These are phyloP conservation scores for Calliphora vomitoria DNA, from an alignment of 2,888 invertebrate genomes.

Conservation along the genomic window DNA sequence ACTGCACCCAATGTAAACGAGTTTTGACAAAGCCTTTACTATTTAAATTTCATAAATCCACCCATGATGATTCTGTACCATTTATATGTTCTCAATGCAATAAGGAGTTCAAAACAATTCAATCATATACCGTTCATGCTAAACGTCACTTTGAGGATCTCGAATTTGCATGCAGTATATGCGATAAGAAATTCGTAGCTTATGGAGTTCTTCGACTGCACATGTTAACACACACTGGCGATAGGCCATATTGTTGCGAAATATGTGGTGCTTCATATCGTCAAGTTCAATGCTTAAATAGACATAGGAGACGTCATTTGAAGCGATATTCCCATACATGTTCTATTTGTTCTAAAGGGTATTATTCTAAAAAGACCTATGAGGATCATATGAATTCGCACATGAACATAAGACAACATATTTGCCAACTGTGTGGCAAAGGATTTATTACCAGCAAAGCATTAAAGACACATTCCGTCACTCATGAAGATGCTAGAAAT, in stretches of 20 bases:
- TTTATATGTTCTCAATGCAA: constrained; percentile 63
- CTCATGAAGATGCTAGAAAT: constrained; percentile 69
- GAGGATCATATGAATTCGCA: constrained; percentile 70
- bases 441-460: constrained; percentile 69
- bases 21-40: constrained; percentile 44
- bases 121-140: constrained; percentile 59
- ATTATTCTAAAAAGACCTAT: constrained; percentile 53
- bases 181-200: constrained; percentile 62
- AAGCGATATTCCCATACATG: constrained; percentile 57
- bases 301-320: constrained; percentile 55
- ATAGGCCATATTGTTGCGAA: constrained; percentile 66
- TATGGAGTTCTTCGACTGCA: constrained; percentile 54
- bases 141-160: constrained; percentile 66
- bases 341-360: constrained; percentile 65
- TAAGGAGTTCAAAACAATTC: constrained; percentile 52
- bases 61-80: constrained; percentile 51
- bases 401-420: constrained; percentile 60
- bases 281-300: constrained; percentile 50
- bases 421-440: constrained; percentile 65
- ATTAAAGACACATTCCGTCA: constrained; percentile 63
- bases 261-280: constrained; percentile 64
- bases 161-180: constrained; percentile 53
- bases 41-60: constrained; percentile 57
- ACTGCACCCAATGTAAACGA: constrained; percentile 59
- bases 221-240: constrained; percentile 61